Evolutionary conservation across 92 coral and sea anemone genomes (phyloP), one percentile per base, ranked within the genome.

Genomic region (Pocillopora meandrina): DNA sequence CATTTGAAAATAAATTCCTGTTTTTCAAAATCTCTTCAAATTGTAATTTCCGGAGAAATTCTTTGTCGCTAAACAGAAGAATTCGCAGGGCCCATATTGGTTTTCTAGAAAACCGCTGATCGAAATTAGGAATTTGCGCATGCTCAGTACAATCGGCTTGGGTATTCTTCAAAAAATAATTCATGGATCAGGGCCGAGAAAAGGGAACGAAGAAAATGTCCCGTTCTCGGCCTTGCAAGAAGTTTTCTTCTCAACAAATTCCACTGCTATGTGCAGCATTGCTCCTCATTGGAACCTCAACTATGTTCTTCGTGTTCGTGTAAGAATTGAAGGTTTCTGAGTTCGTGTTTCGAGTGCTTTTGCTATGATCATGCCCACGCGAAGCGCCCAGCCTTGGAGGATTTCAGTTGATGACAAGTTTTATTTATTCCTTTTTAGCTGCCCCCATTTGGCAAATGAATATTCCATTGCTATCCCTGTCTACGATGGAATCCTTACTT

Each of bases 251-350:
- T 59, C 95, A 95, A 76, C 98, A 95, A 93, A 88, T 97, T 65
- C 99, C 99, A 26, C 91, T 97, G 52, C 86, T 95, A 56, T 85
- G 95, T 85, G 99, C 99, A 35, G 89, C 95, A 68, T 87, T 95
- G 56, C 92, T 97, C 34, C 91, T 97, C 7, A 86, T 97, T 68
- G 98, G 98, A 80, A 92, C 98, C 65, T 91, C 95, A 49, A 78
- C 98, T 12, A 72, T 95, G 52, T 97, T 97, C 83, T 97, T 97
- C 80, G 92, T 97, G 64, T 97, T 97, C 75, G 90, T 95, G 99
- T 97, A 89, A 91, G 99, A 82, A 58, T 59, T 42, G 21, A 70
- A 61, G 65, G n/a, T 71, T 76, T 78, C 69, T 59, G 62, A 65
- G 79, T 74, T 76, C 47, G 78, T 61, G 77, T 58, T 81, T 81